Base-by-base conservation (phyloP, 2,888 invertebrate species). In the Oithona nana region DNA sequence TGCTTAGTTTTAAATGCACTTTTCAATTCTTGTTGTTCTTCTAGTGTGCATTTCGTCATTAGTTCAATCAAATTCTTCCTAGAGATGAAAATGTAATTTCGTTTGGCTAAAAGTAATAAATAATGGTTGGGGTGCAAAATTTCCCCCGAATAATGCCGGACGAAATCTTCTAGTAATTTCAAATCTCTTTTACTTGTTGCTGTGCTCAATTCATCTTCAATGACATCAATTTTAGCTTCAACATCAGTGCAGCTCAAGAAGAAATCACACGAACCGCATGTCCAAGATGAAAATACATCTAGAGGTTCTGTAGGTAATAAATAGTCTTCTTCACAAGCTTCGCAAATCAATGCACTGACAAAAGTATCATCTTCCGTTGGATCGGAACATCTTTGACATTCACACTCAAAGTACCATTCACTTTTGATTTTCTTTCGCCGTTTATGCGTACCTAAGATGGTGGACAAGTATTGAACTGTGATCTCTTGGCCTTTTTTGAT, bases 271-370 rank as follows among this genome's bases (percentile, higher is more conserved):
- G 22, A 20, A 4, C 24, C n/a, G 28, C 60, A 60, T 26, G 28
- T 16, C 60, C 60, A 60, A 2, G 49, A 8, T 8, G 28, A 28
- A 2, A 50, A 31, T 4, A 20, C 3, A 8, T 60, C 28, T 8
- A 60, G 24, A 20, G 50, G 26, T 26, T 48, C 51, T 1, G 28
- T 50, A 1, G 60, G 60, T 24, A 60, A 28, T 22, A 60, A 20
- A 16, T 26, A 26, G 2, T 28, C 60, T 6, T 26, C 22, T 20
- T 48, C 48, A 28, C 60, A 60, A 2, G 28, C 26, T 50, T 60
- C 60, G 24, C 60, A 60, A 2, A 50, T 28, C n/a, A 60, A n/a
- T 26, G 60, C 60, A 60, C 50, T 50, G 20, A 60, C 60, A 22
- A 22, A 50, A 1, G 60, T 60, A 13, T 50, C 2, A 6, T 50